Evolutionary conservation across 1,140 invertebrate species (phyloP).

Genomic region (Scaptomyza hsui): DNA sequence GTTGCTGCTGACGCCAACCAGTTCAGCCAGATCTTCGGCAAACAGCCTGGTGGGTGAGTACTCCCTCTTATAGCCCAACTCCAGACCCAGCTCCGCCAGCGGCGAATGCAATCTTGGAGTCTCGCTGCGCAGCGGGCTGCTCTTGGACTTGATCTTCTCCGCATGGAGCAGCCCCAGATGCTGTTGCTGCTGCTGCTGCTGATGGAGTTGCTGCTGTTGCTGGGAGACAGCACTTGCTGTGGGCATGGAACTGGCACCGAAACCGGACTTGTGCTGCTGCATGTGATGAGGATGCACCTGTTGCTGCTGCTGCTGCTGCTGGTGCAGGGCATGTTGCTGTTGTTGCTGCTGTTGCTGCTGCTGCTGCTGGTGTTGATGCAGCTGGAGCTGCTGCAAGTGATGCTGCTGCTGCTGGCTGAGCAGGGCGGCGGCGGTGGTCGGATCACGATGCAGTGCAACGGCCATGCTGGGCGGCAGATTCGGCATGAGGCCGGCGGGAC

Average conservation of each 20-base stretch:
- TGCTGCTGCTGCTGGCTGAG: conserved; percentile 84
- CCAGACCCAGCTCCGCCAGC: conserved; percentile 86
- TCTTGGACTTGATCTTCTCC: conserved; percentile 71
- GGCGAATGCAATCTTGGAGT: conserved; percentile 85
- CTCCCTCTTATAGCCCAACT: conserved; percentile 88
- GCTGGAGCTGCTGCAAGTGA: conserved; percentile 58
- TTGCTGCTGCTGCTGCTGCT: conserved; percentile 79
- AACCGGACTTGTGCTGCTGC: conserved; percentile 60
- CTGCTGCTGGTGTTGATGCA: conserved; percentile 83
- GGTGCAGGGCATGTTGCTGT: conserved; percentile 71
- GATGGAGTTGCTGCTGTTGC: conserved; percentile 28
- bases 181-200: conserved; percentile 44
- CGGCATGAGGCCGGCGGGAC: conserved; percentile 67
- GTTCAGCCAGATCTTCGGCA: conserved; percentile 85
- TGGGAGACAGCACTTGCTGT: conserved; percentile 26
- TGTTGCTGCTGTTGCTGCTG: conserved; percentile 67
- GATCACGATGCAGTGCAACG: conserved; percentile 70
- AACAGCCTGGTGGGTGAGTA: conserved; percentile 87
- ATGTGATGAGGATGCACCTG: conserved; percentile 53
- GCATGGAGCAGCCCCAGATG: conserved; percentile 20
- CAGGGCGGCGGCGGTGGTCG: conserved; percentile 83
- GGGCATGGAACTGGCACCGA: conserved; percentile 68
- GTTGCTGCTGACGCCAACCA: conserved; percentile 59
- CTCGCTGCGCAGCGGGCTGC: conserved; percentile 85
- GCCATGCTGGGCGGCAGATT: conserved; percentile 82